Base-by-base conservation (phyloP, 1,140 invertebrate genomes). In the Atta colombica region DNA sequence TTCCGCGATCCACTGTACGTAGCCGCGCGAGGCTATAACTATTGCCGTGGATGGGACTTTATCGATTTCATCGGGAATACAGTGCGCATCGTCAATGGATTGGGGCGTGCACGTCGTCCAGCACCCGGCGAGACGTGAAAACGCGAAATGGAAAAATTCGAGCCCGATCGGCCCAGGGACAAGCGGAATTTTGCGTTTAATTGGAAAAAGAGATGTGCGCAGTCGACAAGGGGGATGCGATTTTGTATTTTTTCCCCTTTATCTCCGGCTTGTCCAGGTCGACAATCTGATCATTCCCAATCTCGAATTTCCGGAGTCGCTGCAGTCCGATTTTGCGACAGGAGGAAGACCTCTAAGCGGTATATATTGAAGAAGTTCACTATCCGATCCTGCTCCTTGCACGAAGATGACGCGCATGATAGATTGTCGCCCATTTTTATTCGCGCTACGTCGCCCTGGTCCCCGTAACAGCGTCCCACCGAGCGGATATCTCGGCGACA, bases 41-140 rank as follows among this genome's bases (percentile, higher is more conserved):
- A 45, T 80, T 89, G 77, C 85, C 84, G 85, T 77, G 87, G 89
- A 91, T 87, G 71, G 89, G 69, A 85, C 87, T 89, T 90, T 89
- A 91, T 89, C 88, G 90, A 91, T 91, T 91, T 89, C 81, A 90
- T 91, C 81, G 89, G 71, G 77, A 91, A 91, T 90, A 88, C 87
- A 91, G 74, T 61, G 81, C 80, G 75, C 49, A 72, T 80, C 75
- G 88, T 18, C 61, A 61, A 69, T 58, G 69, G 68, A 85, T 78
- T 45, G 18, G 77, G 35, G 60, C 69, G 58, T 69, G 85, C 68
- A 58, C 31, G 80, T 90, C 89, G 89, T 90, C 81, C 89, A 72
- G 86, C 77, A 71, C 14, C 58, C 88, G 89, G 25, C 61, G 82
- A 90, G 82, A 91, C 89, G 90, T 88, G 84, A 91, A 91, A 91